Percentiles rank a stretch among this genome's conserved stretches.
These are phyloP conservation scores for Struthidea cinerea DNA, from an alignment of 2,113 vertebrate species.

Conservation along the genomic window DNA sequence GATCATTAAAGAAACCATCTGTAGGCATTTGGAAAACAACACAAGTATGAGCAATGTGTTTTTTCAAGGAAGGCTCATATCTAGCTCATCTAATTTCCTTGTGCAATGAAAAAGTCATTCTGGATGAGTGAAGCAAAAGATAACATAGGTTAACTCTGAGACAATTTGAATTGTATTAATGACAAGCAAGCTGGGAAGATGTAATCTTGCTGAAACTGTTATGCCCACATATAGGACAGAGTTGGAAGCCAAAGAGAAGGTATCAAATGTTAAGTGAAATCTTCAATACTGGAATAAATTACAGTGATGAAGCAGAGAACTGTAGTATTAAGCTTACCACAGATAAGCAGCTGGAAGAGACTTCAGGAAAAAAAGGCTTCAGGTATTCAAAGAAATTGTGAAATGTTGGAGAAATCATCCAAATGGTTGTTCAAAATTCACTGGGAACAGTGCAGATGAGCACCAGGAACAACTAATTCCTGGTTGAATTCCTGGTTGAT, in stretches of 20 bases:
- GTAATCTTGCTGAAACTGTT: not conserved
- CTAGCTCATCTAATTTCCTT: not conserved
- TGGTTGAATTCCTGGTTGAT: too few species aligned
- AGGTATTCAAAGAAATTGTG: not conserved
- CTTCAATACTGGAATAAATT: not conserved
- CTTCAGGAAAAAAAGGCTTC: not conserved
- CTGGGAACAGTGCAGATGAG: not conserved
- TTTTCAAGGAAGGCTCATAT: not conserved
- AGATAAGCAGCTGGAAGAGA: not conserved
- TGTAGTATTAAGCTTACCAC: not conserved
- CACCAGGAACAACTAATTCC: not conserved
- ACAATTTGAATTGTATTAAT: not conserved
- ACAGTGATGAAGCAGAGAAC: not conserved
- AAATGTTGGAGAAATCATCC: not conserved
- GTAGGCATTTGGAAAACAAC: not conserved
- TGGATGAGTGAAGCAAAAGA: not conserved
- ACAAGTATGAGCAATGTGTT: not conserved
- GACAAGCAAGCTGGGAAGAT: not conserved
- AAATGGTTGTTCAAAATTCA: not conserved
- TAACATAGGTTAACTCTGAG: not conserved
- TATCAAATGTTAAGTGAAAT: not conserved
- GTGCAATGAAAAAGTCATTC: not conserved
- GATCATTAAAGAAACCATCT: not conserved
- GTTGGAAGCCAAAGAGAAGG: not conserved
- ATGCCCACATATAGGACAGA: not conserved